Conservation (phyloP, 2,888 invertebrate species). For the Lepidocyrtinus sp. region DNA sequence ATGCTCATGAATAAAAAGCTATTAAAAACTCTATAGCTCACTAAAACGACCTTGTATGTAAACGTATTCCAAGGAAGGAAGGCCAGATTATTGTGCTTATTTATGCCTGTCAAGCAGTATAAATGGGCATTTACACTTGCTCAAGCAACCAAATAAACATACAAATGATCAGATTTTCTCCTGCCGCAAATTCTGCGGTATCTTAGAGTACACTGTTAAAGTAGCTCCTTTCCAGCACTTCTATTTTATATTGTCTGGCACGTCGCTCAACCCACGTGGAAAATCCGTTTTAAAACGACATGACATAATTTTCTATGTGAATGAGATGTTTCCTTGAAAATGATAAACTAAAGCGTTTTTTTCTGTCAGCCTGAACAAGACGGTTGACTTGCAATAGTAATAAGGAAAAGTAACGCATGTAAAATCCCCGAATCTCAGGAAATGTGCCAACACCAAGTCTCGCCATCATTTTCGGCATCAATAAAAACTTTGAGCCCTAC, state of each 20-base stretch:
- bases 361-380: not conserved
- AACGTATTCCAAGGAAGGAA: conserved; percentile 9
- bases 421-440: not conserved
- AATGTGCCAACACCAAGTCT: conserved; percentile 13
- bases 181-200: not conserved
- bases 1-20: conserved; percentile 11
- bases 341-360: conserved; percentile 37
- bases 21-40: not conserved
- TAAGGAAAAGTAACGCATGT: not conserved
- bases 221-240: conserved; percentile 7
- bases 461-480: conserved; percentile 13
- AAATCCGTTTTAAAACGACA: conserved; percentile 53
- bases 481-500: not conserved
- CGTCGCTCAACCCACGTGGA: conserved; percentile 54
- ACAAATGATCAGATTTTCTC: conserved; percentile 48
- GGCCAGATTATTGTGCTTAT: conserved; percentile 9
- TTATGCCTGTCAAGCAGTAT: conserved; percentile 23
- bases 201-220: not conserved
- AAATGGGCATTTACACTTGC: conserved; percentile 36
- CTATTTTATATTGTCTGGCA: conserved; percentile 31
- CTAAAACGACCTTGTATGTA: too few species aligned
- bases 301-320: conserved; percentile 50
- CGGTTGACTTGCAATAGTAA: not conserved
- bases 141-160: conserved; percentile 39
- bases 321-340: conserved; percentile 50